A percentile compares a stretch with the other conserved stretches of the same genome.
phyloP scores from a whole-genome alignment of 2,797 vertebrate genomes.

The Syndactyla subalaris region DNA sequence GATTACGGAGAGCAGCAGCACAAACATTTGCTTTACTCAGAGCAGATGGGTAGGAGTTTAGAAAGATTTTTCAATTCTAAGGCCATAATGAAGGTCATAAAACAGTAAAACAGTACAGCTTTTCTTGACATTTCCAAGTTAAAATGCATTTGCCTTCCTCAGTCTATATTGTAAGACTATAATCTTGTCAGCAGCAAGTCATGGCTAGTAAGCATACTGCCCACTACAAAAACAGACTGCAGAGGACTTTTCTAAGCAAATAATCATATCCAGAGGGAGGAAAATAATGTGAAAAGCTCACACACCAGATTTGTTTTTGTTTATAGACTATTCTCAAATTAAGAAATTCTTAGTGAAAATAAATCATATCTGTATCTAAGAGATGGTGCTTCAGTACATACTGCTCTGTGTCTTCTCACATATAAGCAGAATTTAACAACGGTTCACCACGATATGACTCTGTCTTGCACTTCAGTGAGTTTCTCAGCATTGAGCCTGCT shows the following conservation, averaged over 20 bases:
- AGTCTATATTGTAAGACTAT: not conserved
- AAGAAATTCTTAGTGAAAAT: constrained; percentile 43
- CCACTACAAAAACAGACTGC: not conserved
- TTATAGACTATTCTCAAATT: constrained; percentile 48
- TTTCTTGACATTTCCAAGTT: constrained; percentile 2
- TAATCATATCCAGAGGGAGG: not conserved
- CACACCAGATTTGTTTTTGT: not conserved
- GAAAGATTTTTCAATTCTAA: constrained; percentile 44
- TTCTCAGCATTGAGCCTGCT: constrained; percentile 14
- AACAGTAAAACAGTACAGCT: not conserved
- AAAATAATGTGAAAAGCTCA: constrained; percentile 43
- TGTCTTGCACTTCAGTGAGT: constrained; percentile 9
- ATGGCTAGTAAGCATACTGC: not conserved
- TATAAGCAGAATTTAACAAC: not conserved
- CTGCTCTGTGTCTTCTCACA: not conserved
- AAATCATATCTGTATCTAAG: not conserved
- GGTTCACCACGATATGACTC: not conserved
- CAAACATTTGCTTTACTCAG: constrained; percentile 62
- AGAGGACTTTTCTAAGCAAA: constrained; percentile 15
- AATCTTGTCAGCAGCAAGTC: not conserved
- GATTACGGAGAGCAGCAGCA: constrained; percentile 43
- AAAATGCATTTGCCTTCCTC: not conserved
- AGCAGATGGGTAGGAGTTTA: constrained; percentile 41
- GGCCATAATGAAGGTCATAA: constrained; percentile 25
- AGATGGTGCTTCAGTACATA: not conserved